Evolutionary conservation across 1,140 invertebrate species (phyloP).

Genomic region (Melipona quadrifasciata): DNA sequence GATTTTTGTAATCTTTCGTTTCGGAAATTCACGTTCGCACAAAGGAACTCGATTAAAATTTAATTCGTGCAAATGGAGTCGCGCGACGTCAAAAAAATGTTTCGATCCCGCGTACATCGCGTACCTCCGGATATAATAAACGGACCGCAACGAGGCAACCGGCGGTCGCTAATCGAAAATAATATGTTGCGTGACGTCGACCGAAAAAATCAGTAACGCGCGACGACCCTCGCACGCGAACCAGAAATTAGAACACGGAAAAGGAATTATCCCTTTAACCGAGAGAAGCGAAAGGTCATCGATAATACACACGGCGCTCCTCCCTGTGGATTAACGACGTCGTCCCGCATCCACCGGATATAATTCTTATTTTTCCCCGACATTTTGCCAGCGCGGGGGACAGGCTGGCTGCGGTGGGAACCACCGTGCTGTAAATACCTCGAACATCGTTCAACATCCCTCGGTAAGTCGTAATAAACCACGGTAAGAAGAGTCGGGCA

Average conservation of each 20-base stretch:
- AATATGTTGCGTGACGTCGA: neutral
- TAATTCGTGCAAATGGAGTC: too few relatives aligned
- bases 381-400: constrained; percentile 18
- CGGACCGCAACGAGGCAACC: neutral
- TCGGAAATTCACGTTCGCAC: too few relatives aligned
- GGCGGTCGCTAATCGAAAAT: neutral
- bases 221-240: neutral
- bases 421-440: constrained; percentile 70
- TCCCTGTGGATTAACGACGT: constrained; percentile 15
- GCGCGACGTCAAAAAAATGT: too few relatives aligned
- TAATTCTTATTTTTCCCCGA: constrained; percentile 56
- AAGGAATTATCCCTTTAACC: neutral
- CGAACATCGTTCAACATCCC: constrained; percentile 63
- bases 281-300: neutral
- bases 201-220: neutral
- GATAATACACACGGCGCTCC: neutral
- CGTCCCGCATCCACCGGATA: constrained; percentile 4
- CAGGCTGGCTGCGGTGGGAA: constrained; percentile 35
- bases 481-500: constrained; percentile 44
- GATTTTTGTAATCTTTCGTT: too few relatives aligned
- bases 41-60: too few relatives aligned
- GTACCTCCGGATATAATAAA: neutral
- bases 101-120: too few relatives aligned
- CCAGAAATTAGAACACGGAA: constrained; percentile 10
- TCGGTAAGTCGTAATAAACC: constrained; percentile 73